These are phyloP conservation scores for Sinhomidia bicolor DNA, from an alignment of 2,888 invertebrate species.

Conservation along the genomic window DNA sequence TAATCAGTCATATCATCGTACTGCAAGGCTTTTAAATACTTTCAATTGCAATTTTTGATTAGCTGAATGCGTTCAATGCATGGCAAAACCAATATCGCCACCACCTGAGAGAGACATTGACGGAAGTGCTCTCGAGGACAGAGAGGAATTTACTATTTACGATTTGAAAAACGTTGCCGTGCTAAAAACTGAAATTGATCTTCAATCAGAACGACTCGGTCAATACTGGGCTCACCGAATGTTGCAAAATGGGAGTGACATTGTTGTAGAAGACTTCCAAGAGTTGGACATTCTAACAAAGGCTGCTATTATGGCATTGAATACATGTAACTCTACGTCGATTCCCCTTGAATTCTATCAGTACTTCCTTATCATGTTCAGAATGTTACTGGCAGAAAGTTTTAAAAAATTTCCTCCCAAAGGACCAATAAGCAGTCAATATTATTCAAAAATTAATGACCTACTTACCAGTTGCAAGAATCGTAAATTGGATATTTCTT, in stretches of 20 bases:
- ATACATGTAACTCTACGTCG: conserved; percentile 70
- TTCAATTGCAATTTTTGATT: background rate
- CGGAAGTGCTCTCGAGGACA: conserved; percentile 54
- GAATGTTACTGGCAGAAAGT: conserved; percentile 72
- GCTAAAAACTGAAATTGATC: conserved; percentile 73
- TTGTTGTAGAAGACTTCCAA: conserved; percentile 63
- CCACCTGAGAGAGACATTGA: conserved; percentile 61
- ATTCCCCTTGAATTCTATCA: conserved; percentile 77
- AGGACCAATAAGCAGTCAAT: conserved; percentile 62
- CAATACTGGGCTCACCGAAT: conserved; percentile 73
- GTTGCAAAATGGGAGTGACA: conserved; percentile 67
- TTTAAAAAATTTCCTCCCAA: conserved; percentile 76
- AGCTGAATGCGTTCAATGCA: conserved; percentile 70
- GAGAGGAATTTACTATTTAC: conserved; percentile 61
- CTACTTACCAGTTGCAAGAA: conserved; percentile 70
- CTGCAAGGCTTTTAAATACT: background rate
- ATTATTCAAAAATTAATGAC: conserved; percentile 65
- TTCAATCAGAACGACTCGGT: conserved; percentile 75
- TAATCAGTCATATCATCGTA: background rate
- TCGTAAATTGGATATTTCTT: conserved; percentile 49
- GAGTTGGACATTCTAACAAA: conserved; percentile 73
- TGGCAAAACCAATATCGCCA: conserved; percentile 62
- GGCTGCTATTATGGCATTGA: conserved; percentile 75
- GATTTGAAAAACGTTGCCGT: conserved; percentile 75
- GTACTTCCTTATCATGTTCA: conserved; percentile 76